Evolutionary conservation across 2,797 vertebrate species (phyloP).

Genomic region (Erpetoichthys calabaricus): DNA sequence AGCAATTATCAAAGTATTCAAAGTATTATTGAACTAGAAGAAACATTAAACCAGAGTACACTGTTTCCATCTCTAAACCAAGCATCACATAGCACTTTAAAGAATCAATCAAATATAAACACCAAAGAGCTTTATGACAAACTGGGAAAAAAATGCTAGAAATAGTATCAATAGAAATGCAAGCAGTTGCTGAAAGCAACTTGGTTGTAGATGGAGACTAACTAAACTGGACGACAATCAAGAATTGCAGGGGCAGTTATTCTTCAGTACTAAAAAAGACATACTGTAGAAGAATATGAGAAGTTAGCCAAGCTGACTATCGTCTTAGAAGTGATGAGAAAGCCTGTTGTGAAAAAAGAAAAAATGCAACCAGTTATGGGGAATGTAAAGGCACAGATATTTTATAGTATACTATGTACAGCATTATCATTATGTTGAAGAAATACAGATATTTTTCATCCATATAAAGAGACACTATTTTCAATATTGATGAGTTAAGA

Average conservation of each 20-base stretch:
- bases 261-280: constrained; percentile 60
- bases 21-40: constrained; percentile 56
- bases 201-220: constrained; percentile 56
- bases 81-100: constrained; percentile 63
- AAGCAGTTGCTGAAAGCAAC: constrained; percentile 28
- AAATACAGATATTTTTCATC: too few relatives aligned
- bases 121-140: constrained; percentile 5
- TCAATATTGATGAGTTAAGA: too few relatives aligned
- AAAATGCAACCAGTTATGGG: constrained; percentile 3
- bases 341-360: constrained; percentile 12
- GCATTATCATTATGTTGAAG: too few relatives aligned
- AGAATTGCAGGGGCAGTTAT: constrained; percentile 63
- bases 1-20: too few relatives aligned
- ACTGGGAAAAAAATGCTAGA: too few relatives aligned
- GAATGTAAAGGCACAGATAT: too few relatives aligned
- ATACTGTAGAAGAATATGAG: constrained; percentile 63
- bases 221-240: constrained; percentile 49
- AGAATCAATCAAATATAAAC: constrained; percentile 29
- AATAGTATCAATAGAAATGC: constrained; percentile 10
- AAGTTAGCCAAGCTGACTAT: constrained; percentile 54
- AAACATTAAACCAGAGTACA: constrained; percentile 59
- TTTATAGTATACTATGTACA: too few relatives aligned
- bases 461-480: too few relatives aligned
- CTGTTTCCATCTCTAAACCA: constrained; percentile 62
- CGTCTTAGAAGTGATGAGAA: constrained; percentile 46